phyloP scores from a whole-genome alignment of 2,888 invertebrate species.

The Agriopis leucophaearia region DNA sequence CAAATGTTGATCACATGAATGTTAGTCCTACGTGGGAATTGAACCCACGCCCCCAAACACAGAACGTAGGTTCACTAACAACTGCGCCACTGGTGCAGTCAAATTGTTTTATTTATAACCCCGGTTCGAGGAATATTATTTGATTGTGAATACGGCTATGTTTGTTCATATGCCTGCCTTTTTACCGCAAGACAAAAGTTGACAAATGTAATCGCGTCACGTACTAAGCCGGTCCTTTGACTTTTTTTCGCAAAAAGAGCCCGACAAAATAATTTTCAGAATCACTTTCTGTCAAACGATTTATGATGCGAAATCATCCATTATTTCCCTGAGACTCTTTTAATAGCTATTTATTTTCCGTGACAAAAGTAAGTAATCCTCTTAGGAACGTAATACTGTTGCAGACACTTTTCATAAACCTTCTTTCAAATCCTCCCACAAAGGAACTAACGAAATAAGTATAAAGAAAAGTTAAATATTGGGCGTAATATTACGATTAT shows the following conservation, averaged over 20 bases:
- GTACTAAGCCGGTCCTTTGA: no score
- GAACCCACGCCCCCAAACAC: no score
- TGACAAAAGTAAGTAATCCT: slow-evolving; percentile 17
- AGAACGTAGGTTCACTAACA: no score
- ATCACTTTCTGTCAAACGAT: not conserved
- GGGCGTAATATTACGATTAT: slow-evolving; percentile 12
- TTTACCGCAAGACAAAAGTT: no score
- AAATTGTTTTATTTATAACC: no score
- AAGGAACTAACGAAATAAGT: slow-evolving; percentile 3
- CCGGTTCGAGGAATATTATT: no score
- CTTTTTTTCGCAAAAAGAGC: not conserved
- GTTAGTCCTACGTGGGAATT: no score
- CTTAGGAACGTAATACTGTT: slow-evolving; percentile 20
- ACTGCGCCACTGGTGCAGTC: no score
- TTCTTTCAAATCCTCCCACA: slow-evolving; percentile 12
- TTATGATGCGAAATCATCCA: not conserved
- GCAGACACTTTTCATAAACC: slow-evolving; percentile 16
- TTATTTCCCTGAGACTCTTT: slow-evolving; percentile 3
- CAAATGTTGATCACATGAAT: no score
- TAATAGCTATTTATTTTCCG: slow-evolving; percentile 16
- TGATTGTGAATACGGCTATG: no score
- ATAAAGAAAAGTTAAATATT: slow-evolving; percentile 18
- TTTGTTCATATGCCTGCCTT: no score
- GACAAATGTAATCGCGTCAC: no score
- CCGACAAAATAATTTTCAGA: not conserved